Evolutionary conservation across 2,888 invertebrate genomes (phyloP).

Genomic region (Drosophila ochracea): DNA sequence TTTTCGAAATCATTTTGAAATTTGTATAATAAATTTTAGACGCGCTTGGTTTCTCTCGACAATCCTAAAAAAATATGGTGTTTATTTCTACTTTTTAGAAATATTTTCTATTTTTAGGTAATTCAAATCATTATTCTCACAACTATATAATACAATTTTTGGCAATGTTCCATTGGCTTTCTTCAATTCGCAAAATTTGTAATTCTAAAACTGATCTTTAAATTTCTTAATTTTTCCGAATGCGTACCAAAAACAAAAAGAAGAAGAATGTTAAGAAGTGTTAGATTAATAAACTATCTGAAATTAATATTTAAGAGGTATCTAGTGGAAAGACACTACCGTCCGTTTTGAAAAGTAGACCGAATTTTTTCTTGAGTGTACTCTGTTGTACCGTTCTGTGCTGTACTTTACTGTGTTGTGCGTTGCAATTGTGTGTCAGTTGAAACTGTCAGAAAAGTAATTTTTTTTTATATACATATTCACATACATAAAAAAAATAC

Average conservation of each 20-base stretch:
- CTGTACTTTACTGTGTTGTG: constrained; percentile 2
- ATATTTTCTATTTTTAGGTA: not conserved
- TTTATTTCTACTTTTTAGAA: not conserved
- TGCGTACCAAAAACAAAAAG: not conserved
- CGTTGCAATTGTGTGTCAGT: constrained; percentile 8
- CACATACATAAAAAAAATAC: constrained; percentile 69
- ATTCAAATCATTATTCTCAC: not conserved
- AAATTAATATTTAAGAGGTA: not conserved
- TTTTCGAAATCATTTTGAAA: not conserved
- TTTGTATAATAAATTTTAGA: not conserved
- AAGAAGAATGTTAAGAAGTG: not conserved
- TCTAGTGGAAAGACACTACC: not conserved
- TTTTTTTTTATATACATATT: constrained; percentile 48
- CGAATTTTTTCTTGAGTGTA: constrained; percentile 3
- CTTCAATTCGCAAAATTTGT: not conserved
- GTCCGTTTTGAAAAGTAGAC: not conserved
- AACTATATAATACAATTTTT: not conserved
- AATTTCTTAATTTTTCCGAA: not conserved
- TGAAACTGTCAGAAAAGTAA: constrained; percentile 19
- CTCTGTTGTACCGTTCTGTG: not conserved
- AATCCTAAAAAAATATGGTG: not conserved
- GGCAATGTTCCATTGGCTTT: not conserved
- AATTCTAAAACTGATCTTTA: not conserved
- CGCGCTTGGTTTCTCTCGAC: not conserved
- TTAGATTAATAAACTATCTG: not conserved